Evolutionary conservation across 2,797 vertebrate species (phyloP).

Genomic region (Enteromius thamalakanensis): DNA sequence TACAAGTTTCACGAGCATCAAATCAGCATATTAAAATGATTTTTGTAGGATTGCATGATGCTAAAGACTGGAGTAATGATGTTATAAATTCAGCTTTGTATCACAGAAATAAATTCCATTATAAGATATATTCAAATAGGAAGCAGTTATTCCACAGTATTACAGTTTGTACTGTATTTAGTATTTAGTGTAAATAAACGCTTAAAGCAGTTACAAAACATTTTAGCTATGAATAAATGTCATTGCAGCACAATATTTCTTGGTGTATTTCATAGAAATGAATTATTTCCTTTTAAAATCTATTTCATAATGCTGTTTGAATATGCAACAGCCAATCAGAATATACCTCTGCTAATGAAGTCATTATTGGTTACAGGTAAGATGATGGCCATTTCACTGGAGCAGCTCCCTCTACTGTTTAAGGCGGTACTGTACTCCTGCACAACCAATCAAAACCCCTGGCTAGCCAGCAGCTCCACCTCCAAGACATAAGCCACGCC

Average conservation of each 20-base stretch:
- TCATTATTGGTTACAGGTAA: constrained; percentile 82
- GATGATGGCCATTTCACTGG: constrained; percentile 94
- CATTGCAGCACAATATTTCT: neutral
- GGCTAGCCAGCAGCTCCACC: constrained; percentile 69
- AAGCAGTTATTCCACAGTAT: neutral
- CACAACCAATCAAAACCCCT: constrained; percentile 88
- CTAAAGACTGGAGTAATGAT: neutral
- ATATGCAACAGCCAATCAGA: neutral
- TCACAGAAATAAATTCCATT: neutral
- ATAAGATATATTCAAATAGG: neutral
- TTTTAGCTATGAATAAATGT: neutral
- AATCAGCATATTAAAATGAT: neutral
- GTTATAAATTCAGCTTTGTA: neutral
- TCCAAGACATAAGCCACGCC: constrained; percentile 69
- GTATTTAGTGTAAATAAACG: neutral
- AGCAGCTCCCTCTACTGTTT: constrained; percentile 97
- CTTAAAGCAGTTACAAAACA: neutral
- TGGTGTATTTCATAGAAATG: neutral
- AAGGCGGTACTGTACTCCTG: constrained; percentile 98
- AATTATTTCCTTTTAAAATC: neutral
- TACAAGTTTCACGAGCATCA: neutral
- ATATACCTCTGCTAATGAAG: neutral
- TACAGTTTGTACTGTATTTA: neutral
- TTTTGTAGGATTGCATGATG: neutral
- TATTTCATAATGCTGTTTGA: neutral